Base-by-base conservation (phyloP, 2,888 invertebrate species). In the Agrilus biguttatus region DNA sequence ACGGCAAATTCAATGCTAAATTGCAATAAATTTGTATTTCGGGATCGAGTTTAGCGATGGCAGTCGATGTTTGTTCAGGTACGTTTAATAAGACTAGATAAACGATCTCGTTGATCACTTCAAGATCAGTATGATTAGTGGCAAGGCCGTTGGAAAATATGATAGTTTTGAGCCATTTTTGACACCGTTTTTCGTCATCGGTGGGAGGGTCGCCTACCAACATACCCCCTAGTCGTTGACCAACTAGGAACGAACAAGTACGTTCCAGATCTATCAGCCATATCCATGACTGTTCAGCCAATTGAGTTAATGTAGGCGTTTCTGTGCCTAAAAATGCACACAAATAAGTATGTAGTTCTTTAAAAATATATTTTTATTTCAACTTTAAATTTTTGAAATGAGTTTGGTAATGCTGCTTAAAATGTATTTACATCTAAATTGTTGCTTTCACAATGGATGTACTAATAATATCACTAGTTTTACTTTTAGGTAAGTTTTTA, bases 231-330 rank as follows among this genome's bases (percentile, higher is more conserved):
- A 78, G 63, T 55, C 73, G 72, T 43, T 73, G 60, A 4, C 78
- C 78, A 40, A 78, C 69, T 46, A 78, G 60, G 40, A 77, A 62
- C n/a, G 74, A 70, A 54, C 73, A 74, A 0, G 73, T 70, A 49
- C 74, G 63, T 56, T 77, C 75, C 53, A 76, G 58, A 56, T 78
- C 77, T 28, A 77, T 59, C 46, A 77, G 63, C 76, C 77, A 78
- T 40, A 67, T 60, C 72, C 72, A 73, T 33, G 62, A 67, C 47
- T 65, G 66, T 42, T 65, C 67, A 2, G 67, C 65, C 17, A 67
- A 51, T 48, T 71, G 67, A 8, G 62, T 57, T 14, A 69, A 59
- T 5, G 72, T 71, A 7, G 72, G 71, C 1, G 72, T 72, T 54
- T 69, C 69, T 3, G 67, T 66, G 48, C 71, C 70, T 61, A 43